Base-by-base conservation (phyloP, 2,888 invertebrate species). In the Caenorhabditis imperialis region DNA sequence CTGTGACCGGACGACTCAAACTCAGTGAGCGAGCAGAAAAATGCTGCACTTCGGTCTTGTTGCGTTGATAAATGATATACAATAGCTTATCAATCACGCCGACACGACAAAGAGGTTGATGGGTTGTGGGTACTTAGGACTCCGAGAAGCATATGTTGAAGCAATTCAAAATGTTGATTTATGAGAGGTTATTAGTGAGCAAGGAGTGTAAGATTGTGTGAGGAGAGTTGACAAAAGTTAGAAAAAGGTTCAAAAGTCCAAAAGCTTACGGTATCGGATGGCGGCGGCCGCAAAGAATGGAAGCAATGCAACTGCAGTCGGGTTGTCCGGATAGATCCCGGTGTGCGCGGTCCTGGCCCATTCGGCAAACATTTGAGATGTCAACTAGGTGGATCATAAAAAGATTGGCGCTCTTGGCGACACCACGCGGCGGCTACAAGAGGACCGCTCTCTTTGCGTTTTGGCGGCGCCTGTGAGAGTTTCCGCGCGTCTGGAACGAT, bases 331-430 rank as follows among this genome's bases (percentile, higher is more conserved):
- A 53, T 73, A 75, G 20, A 78, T 73, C 30, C 72, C 75, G 42
- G 62, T 70, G 40, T 71, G 73, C 33, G 78, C 74, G 30, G 62
- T 40, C 30, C 75, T 50, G 25, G 79, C 79, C 79, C 79, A 79
- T 61, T 79, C 77, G 44, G 79, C 75, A 58, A 79, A 79, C 79
- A 79, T 79, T 16, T 8, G 50, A 30, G n/a, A 40, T n/a, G 16
- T 30, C 48, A 71, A 67, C 67, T 60, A 53, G 45, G 60, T 60
- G 18, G 48, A 54, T 60, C 58, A 69, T 58, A 69, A 55, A 63
- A 63, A n/a, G n/a, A 54, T 45, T 27, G 45, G 63, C 23, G 37
- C 8, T 58, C 33, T 40, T 38, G 53, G 60, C 30, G 60, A 69
- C 69, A 58, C 58, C 48, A 55, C 30, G 44, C 38, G 50, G 61